Evolutionary conservation across 2,797 vertebrate species (phyloP).

Genomic region (Syngnathus acus): DNA sequence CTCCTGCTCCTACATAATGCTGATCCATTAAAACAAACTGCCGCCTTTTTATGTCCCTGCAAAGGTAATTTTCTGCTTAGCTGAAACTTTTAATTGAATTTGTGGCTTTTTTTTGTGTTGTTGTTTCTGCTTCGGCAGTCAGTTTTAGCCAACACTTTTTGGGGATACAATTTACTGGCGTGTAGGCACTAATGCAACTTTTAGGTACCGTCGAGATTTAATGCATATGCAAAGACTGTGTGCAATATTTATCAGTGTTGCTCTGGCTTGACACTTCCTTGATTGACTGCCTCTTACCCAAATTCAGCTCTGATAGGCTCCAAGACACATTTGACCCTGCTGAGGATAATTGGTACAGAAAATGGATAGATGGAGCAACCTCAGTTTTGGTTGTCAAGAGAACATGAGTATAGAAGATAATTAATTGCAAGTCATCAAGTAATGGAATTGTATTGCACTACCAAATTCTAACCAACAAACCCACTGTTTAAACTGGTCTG

Average conservation of each 20-base stretch:
- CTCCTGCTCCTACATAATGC: slow-evolving; percentile 17
- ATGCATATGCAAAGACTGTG: neutral
- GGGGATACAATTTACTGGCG: slow-evolving; percentile 7
- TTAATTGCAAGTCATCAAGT: too few relatives aligned
- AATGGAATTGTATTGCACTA: too few relatives aligned
- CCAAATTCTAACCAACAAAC: too few relatives aligned
- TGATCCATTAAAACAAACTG: slow-evolving; percentile 25
- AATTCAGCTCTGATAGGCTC: too few relatives aligned
- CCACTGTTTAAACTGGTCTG: too few relatives aligned
- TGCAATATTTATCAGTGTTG: neutral
- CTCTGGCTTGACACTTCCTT: neutral
- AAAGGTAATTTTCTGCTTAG: slow-evolving; percentile 46
- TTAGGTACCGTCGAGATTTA: neutral
- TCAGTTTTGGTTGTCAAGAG: too few relatives aligned
- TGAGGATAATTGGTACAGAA: too few relatives aligned
- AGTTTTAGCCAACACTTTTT: slow-evolving; percentile 13
- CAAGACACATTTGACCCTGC: too few relatives aligned
- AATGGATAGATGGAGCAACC: too few relatives aligned
- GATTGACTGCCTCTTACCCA: neutral
- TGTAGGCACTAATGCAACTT: neutral
- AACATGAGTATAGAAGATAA: too few relatives aligned
- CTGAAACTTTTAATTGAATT: slow-evolving; percentile 47
- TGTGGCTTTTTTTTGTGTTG: slow-evolving; percentile 12
- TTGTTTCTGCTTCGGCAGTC: slow-evolving; percentile 17
- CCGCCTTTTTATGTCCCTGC: slow-evolving; percentile 23